Percentiles rank a stretch among this genome's conserved stretches.
Evolutionary conservation across 2,113 vertebrate genomes (phyloP).

Genomic region (Pardalotus punctatus): DNA sequence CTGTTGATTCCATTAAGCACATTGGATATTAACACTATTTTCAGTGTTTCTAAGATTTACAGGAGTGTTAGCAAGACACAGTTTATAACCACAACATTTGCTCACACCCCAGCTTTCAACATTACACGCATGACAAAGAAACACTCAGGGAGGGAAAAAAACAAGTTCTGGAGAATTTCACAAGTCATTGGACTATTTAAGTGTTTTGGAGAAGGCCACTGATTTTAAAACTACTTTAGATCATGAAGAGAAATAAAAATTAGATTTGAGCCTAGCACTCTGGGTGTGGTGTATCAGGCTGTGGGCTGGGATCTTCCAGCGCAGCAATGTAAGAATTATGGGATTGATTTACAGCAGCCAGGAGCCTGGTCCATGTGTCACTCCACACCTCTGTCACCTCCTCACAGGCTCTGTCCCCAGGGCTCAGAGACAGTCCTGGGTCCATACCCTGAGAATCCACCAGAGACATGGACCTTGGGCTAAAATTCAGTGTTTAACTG

Average conservation of each 20-base stretch:
- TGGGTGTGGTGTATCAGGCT: neutral
- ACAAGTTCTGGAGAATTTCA: neutral
- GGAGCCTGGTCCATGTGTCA: fast-evolving
- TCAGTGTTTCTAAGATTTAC: neutral
- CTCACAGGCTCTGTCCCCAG: neutral
- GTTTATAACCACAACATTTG: neutral
- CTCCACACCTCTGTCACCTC: neutral
- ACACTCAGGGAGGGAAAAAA: neutral
- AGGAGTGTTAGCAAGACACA: neutral
- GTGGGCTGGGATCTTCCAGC: neutral
- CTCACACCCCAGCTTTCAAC: neutral
- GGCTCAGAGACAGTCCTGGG: neutral
- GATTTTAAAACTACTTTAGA: neutral
- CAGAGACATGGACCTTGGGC: neutral
- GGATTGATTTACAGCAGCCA: neutral
- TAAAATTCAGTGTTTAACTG: neutral
- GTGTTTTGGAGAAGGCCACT: neutral
- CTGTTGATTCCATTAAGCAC: neutral
- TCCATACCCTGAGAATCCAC: neutral
- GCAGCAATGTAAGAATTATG: neutral
- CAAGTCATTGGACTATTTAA: neutral
- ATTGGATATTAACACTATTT: neutral
- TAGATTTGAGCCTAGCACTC: neutral
- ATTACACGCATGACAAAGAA: neutral
- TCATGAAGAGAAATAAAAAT: neutral